Evolutionary conservation across 2,888 invertebrate genomes (phyloP).

Genomic region (Bhutanitis thaidina): DNA sequence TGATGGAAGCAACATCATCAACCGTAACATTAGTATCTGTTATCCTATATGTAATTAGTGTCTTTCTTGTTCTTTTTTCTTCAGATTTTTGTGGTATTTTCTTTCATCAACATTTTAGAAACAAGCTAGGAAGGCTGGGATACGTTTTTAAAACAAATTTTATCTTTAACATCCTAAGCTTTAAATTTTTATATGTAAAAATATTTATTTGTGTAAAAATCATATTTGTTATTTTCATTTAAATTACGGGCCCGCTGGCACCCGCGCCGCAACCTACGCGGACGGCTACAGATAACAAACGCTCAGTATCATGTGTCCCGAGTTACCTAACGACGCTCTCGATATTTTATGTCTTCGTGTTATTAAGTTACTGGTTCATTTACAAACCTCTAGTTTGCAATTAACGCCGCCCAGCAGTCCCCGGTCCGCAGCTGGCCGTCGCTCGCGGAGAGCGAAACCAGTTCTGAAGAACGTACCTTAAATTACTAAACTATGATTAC

Average conservation of each 20-base stretch:
- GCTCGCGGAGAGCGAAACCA: neutral
- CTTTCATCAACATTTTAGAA: too few relatives aligned
- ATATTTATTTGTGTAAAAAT: too few relatives aligned
- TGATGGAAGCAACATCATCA: too few relatives aligned
- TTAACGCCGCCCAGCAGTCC: neutral
- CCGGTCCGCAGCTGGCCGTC: neutral
- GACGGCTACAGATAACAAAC: neutral
- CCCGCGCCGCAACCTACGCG: neutral
- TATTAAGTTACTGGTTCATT: conserved; percentile 4
- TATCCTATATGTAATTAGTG: too few relatives aligned
- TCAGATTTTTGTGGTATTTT: too few relatives aligned
- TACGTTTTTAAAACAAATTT: too few relatives aligned
- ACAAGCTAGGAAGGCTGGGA: too few relatives aligned
- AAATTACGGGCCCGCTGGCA: neutral
- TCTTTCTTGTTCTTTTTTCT: too few relatives aligned
- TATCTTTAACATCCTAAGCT: too few relatives aligned
- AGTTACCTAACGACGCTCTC: neutral
- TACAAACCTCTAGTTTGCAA: neutral
- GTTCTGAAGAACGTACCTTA: neutral
- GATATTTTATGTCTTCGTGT: neutral
- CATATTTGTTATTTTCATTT: too few relatives aligned
- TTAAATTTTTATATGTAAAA: too few relatives aligned
- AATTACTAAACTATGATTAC: neutral
- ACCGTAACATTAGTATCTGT: too few relatives aligned
- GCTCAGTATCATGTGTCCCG: neutral